These are phyloP conservation scores for Ethmia dodecea DNA, from an alignment of 2,888 invertebrate species.

Conservation along the genomic window DNA sequence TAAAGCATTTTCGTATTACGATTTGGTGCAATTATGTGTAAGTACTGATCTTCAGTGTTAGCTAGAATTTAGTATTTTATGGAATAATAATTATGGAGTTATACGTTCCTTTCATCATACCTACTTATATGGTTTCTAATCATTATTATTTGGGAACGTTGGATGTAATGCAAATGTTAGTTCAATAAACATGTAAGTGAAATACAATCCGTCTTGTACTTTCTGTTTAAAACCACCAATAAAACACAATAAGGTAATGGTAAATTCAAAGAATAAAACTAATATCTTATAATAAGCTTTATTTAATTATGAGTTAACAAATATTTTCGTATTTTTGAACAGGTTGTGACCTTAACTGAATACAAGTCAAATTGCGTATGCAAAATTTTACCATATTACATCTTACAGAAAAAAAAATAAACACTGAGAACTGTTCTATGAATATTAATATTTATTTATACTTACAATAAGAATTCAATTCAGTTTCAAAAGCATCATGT, in stretches of 20 bases:
- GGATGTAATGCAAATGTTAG: constrained; percentile 45
- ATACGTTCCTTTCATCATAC: constrained; percentile 29
- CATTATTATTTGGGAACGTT: constrained; percentile 33
- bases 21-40: constrained; percentile 65
- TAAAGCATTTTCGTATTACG: constrained; percentile 57
- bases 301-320: constrained; percentile 79
- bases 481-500: constrained; percentile 73
- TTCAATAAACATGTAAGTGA: too few species aligned
- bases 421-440: constrained; percentile 74
- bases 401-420: constrained; percentile 70
- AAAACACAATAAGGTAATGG: too few species aligned
- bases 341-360: constrained; percentile 77
- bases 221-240: too few species aligned
- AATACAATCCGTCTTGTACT: too few species aligned
- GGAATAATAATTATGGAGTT: constrained; percentile 33
- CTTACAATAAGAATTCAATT: constrained; percentile 76
- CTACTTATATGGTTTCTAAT: constrained; percentile 38
- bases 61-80: constrained; percentile 18
- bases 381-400: constrained; percentile 62
- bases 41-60: constrained; percentile 44
- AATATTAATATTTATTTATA: constrained; percentile 73
- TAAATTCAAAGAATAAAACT: constrained; percentile 57
- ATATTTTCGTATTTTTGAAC: constrained; percentile 76
- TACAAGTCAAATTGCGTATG: constrained; percentile 71
- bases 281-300: constrained; percentile 77